phyloP scores from a whole-genome alignment of 2,797 vertebrate genomes.

The Enteromius trimaculatus region DNA sequence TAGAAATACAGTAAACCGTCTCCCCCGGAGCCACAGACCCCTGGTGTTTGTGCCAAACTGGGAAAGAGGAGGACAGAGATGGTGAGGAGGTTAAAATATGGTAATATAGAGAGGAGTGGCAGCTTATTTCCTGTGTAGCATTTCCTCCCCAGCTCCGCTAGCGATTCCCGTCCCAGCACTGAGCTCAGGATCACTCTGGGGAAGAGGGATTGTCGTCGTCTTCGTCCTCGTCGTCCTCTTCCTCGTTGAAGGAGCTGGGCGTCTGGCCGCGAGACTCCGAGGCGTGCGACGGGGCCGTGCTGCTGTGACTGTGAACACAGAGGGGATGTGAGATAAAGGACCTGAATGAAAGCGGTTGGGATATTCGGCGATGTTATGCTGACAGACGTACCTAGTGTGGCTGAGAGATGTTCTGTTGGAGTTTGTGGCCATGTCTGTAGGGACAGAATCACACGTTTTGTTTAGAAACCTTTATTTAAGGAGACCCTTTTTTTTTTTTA shows the following conservation, averaged over 20 bases:
- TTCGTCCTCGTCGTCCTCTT: constrained; percentile 82
- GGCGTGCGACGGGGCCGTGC: constrained; percentile 77
- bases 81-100: constrained; percentile 41
- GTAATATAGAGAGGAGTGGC: constrained; percentile 41
- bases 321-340: neutral
- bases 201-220: constrained; percentile 77
- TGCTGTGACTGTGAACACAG: constrained; percentile 71
- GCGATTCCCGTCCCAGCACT: neutral
- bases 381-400: constrained; percentile 50
- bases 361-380: neutral
- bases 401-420: constrained; percentile 52
- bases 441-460: constrained; percentile 2
- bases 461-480: neutral
- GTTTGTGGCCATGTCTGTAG: constrained; percentile 59
- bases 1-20: constrained; percentile 29
- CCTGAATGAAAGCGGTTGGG: neutral
- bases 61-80: constrained; percentile 11
- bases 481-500: neutral
- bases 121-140: constrained; percentile 60
- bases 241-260: constrained; percentile 84
- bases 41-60: constrained; percentile 19
- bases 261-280: constrained; percentile 83
- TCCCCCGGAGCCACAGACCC: constrained; percentile 12
- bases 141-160: constrained; percentile 29
- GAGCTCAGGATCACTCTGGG: constrained; percentile 76